Percentiles rank a stretch among this genome's conserved stretches.
These are phyloP conservation scores for Ploceus nigricollis DNA, from an alignment of 2,113 vertebrate genomes.

Conservation along the genomic window DNA sequence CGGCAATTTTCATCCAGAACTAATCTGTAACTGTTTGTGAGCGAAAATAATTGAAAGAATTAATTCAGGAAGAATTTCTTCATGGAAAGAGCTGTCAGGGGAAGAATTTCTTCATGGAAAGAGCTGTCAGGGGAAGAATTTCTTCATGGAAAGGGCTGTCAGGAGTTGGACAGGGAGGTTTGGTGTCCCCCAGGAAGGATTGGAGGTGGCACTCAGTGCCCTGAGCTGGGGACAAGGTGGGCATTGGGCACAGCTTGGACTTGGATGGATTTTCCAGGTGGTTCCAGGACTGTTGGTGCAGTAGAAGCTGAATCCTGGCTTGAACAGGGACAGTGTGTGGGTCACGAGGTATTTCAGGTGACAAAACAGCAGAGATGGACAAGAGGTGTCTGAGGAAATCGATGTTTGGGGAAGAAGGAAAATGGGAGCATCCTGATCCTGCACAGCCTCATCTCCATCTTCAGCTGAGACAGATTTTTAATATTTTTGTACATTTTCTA, in stretches of 20 bases:
- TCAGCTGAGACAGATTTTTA: background rate
- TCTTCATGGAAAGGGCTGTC: background rate
- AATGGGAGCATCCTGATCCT: accelerated
- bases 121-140: background rate
- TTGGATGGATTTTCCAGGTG: background rate
- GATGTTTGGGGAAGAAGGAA: accelerated
- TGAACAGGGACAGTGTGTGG: accelerated
- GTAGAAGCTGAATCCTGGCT: background rate
- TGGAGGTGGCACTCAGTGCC: background rate
- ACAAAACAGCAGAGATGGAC: accelerated
- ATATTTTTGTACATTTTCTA: background rate
- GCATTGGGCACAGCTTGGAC: accelerated
- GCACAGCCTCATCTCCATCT: background rate
- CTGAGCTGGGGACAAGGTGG: background rate
- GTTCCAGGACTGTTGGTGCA: accelerated
- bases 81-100: background rate
- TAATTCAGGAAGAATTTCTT: background rate
- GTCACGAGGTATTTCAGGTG: accelerated
- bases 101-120: background rate
- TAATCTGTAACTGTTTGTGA: accelerated
- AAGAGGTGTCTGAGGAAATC: background rate
- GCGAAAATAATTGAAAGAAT: accelerated
- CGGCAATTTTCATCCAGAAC: background rate
- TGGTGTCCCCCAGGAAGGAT: accelerated
- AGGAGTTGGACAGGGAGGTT: background rate